Percentiles rank a stretch among this genome's conserved stretches.
Conservation (phyloP, 2,113 vertebrate species). For the Menura novaehollandiae region DNA sequence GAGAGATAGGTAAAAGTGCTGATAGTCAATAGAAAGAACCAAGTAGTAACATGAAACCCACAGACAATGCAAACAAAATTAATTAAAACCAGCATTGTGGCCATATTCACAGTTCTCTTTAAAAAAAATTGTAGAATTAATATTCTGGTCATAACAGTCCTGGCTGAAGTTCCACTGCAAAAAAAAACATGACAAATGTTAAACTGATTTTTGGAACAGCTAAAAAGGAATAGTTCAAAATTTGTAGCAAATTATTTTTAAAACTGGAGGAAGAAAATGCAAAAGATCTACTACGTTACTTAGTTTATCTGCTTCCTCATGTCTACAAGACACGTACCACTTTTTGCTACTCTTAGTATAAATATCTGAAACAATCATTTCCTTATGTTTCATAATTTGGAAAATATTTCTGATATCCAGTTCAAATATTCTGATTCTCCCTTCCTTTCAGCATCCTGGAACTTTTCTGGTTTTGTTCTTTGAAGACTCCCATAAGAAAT, state of each 20-base stretch:
- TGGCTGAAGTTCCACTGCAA: background rate
- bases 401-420: background rate
- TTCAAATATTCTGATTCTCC: background rate
- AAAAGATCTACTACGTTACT: background rate
- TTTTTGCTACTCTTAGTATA: background rate
- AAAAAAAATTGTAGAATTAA: background rate
- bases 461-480: background rate
- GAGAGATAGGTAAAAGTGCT: background rate
- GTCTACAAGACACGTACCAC: background rate
- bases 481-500: background rate
- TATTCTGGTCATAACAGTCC: background rate
- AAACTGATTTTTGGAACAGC: background rate
- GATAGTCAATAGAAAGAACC: background rate
- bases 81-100: background rate
- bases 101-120: background rate
- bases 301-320: background rate
- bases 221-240: background rate
- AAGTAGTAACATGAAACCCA: background rate
- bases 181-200: background rate
- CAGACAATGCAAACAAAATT: background rate
- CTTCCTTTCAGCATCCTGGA: background rate
- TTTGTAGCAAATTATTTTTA: background rate
- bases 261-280: background rate
- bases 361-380: background rate
- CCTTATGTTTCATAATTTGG: background rate